Evolutionary conservation across 2,113 vertebrate genomes (phyloP), one percentile per base, ranked within the genome.

Genomic region (Psephotus haematonotus): DNA sequence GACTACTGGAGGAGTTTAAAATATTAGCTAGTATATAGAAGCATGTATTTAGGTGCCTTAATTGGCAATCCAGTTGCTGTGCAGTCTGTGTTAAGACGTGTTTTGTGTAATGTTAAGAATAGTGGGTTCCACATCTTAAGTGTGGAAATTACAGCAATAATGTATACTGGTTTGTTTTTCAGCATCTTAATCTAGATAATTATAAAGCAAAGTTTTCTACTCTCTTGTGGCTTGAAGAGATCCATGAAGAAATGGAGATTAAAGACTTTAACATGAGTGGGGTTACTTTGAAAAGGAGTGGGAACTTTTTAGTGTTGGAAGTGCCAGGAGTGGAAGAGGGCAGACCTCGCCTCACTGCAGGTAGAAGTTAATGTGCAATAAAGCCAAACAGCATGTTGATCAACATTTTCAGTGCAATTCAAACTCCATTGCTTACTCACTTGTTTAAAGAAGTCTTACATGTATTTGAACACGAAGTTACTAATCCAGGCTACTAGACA

Each of bases 161-260:
- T 13, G 7, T 41, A 6, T 74, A 7, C 17, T 52, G 23, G 14
- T 69, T 60, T 84, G 52, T 50, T 80, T 92, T 92, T 27, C 97
- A 99, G 99, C 96, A 77, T 47, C 93, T 99, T 93, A 98, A 95
- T 43, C 86, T 98, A 49, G 89, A 93, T 31, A 99, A 99, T 93
- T 98, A 99, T 83, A 97, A 92, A 64, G 85, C 95, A 8, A 98
- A 98, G 27, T 99, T 99, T 95, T 99, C 99, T 7, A 94, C 98
- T 13, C 97, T 99, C 27, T 93, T 99, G 35, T 99, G 99, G 99
- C 97, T 99, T 65, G 99, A 99, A 95, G 99, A 99, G 86, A 98
- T 99, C 50, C 85, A 98, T 3, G 97, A 97, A 18, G 99, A 99
- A 91, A 95, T 44, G 12, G 99, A 99, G 31, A 88, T 99, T 23